These are phyloP conservation scores for Falco columbarius DNA, from an alignment of 2,797 vertebrate genomes.

Conservation along the genomic window DNA sequence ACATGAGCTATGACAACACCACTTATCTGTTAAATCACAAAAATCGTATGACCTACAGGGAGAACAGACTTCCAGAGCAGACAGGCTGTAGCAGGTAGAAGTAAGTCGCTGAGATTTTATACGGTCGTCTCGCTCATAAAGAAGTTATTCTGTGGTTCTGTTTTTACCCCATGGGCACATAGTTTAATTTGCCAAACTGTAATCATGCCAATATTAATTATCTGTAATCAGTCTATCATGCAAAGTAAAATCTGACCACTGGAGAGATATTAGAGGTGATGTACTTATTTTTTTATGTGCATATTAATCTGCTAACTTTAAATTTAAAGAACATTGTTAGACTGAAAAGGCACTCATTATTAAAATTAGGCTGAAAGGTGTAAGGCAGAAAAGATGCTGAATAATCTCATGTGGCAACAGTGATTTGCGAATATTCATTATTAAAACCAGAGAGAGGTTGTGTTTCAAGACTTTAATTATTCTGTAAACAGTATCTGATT, in stretches of 20 bases:
- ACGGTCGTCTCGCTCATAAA: not conserved
- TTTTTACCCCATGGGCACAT: not conserved
- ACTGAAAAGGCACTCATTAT: conserved; percentile 50
- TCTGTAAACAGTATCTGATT: not conserved
- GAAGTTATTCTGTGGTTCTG: not conserved
- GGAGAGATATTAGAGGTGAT: conserved; percentile 31
- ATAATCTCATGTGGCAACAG: conserved; percentile 34
- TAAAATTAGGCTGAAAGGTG: conserved; percentile 32
- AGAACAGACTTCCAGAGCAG: not conserved
- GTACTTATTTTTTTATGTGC: conserved; percentile 45
- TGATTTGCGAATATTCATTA: conserved; percentile 32
- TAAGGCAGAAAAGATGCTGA: not conserved
- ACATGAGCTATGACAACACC: not conserved
- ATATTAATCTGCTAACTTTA: conserved; percentile 30
- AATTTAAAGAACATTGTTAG: conserved; percentile 24
- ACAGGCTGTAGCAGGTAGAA: not conserved
- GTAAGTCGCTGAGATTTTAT: not conserved
- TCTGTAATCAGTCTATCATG: not conserved
- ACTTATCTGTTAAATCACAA: not conserved
- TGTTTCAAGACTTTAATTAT: conserved; percentile 24
- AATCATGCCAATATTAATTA: conserved; percentile 50
- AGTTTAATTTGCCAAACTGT: not conserved
- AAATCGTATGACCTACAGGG: not conserved
- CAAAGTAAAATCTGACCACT: conserved; percentile 2
- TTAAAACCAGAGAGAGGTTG: not conserved